Base-by-base conservation (phyloP, 2,113 vertebrate species). In the Polypterus bichir region DNA sequence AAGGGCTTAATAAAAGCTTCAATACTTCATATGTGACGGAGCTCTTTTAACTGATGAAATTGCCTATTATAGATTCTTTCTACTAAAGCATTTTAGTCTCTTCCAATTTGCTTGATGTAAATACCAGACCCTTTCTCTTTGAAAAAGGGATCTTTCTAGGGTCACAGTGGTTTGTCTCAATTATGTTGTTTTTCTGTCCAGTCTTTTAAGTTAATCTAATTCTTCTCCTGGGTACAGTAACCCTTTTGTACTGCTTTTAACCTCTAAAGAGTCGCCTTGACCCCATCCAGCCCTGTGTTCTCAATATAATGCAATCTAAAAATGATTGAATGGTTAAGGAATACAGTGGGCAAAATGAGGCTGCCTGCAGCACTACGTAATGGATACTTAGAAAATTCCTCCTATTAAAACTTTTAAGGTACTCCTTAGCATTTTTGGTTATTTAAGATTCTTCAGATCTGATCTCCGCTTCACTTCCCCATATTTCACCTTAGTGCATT, bases 231-330 rank as follows among this genome's bases (percentile, higher is more conserved):
- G 80, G 82, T 82, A 86, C 80, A 77, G 78, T 82, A 87, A 85
- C 82, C 79, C 77, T 81, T 84, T 77, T 77, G 84, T 87, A 79
- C 73, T 83, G 87, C 86, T 89, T 91, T 89, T 88, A 91, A 90
- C 88, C 85, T 79, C 83, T 80, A 77, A 81, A 79, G 83, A 86
- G 79, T 81, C 52, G 76, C 75, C 80, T 86, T 86, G 86, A 88
- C 89, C 89, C 78, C 68, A 81, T 72, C 75, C 62, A 77, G 71
- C 76, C 78, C 76, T 80, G 84, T 83, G 74, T 83, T 76, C 70
- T 84, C 74, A 76, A 64, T 80, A 77, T 73, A 74, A 84, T 79
- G 72, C 59, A 79, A 81, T 81, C 83, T 78, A 62, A 71, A 71
- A 59, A 66, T 62, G 70, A 74, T 69, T 69, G 70, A 74, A 75